Evolutionary conservation across 2,797 vertebrate species (phyloP).

Genomic region (Mionectes olivaceus): DNA sequence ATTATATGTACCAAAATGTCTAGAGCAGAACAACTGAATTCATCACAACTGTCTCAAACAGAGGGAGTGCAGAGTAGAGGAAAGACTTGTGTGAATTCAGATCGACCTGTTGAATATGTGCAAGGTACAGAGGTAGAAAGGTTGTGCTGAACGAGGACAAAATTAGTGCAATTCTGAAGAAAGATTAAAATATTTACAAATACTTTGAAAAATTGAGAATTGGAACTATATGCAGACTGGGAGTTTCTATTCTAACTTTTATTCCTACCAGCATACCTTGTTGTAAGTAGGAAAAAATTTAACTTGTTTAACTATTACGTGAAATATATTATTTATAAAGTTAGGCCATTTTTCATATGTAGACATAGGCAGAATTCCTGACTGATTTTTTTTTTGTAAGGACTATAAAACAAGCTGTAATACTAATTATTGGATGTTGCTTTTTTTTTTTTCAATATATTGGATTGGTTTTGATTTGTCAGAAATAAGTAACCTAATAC

Average conservation of each 20-base stretch:
- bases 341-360: background rate
- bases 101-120: background rate
- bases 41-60: background rate
- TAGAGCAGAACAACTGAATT: background rate
- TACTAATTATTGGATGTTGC: background rate
- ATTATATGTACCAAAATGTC: background rate
- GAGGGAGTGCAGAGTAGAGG: background rate
- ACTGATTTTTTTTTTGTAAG: background rate
- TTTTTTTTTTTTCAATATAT: background rate
- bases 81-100: background rate
- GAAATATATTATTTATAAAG: background rate
- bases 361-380: background rate
- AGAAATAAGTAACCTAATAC: background rate
- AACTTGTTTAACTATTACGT: background rate
- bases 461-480: background rate
- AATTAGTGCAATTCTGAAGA: background rate
- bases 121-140: background rate
- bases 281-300: background rate
- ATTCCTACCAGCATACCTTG: background rate
- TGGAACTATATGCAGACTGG: background rate
- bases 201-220: background rate
- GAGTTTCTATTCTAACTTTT: background rate
- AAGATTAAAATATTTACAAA: background rate
- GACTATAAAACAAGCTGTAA: background rate
- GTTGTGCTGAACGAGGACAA: background rate